phyloP scores from a whole-genome alignment of 1,140 invertebrate genomes.

The Micrasema longulum region DNA sequence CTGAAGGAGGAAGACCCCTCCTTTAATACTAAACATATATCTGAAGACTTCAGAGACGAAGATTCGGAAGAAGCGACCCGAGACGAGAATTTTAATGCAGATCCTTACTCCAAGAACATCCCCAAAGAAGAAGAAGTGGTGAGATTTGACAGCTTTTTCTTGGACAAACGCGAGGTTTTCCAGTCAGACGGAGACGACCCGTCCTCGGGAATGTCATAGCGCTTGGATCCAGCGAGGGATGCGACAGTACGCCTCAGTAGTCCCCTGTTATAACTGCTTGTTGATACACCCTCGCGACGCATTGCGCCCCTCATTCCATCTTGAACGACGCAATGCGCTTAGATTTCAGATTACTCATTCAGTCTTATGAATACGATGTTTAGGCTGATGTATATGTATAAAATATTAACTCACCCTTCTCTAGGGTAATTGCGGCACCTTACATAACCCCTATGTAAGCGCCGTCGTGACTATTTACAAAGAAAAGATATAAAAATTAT shows the following conservation, averaged over 20 bases:
- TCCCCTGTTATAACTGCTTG: slow-evolving; percentile 54
- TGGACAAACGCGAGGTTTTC: slow-evolving; percentile 47
- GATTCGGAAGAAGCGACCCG: slow-evolving; percentile 28
- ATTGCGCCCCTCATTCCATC: background rate
- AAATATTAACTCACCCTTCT: slow-evolving; percentile 38
- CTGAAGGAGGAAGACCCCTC: slow-evolving; percentile 50
- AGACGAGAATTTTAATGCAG: slow-evolving; percentile 35
- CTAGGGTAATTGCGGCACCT: slow-evolving; percentile 38
- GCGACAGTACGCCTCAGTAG: slow-evolving; percentile 48
- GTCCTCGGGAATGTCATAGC: slow-evolving; percentile 66
- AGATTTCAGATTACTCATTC: slow-evolving; percentile 53
- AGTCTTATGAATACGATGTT: slow-evolving; percentile 54
- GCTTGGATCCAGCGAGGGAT: slow-evolving; percentile 53
- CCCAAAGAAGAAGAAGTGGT: slow-evolving; percentile 52
- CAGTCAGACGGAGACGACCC: slow-evolving; percentile 60
- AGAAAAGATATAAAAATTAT: slow-evolving; percentile 52
- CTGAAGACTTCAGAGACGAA: slow-evolving; percentile 44
- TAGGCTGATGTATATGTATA: slow-evolving; percentile 52
- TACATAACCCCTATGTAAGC: slow-evolving; percentile 51
- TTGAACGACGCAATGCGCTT: slow-evolving; percentile 37
- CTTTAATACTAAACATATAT: slow-evolving; percentile 45
- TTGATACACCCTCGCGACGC: slow-evolving; percentile 45
- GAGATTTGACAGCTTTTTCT: slow-evolving; percentile 50
- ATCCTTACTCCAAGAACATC: slow-evolving; percentile 28
- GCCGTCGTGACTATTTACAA: slow-evolving; percentile 49